A percentile compares a stretch with the other conserved stretches of the same genome.
Evolutionary conservation across 2,113 vertebrate species (phyloP).

Genomic region (Gallinago jamesoni): DNA sequence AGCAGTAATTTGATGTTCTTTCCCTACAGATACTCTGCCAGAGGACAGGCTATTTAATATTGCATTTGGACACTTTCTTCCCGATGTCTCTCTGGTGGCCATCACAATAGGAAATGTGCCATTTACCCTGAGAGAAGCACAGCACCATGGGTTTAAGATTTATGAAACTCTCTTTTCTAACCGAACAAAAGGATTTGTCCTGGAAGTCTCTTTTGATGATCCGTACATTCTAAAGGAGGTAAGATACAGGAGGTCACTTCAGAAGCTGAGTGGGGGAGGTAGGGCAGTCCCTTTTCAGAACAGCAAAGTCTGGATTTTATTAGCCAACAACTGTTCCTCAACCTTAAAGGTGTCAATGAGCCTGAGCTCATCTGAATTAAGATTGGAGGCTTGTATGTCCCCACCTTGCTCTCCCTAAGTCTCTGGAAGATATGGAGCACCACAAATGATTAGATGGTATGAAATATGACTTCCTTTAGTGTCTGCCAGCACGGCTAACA

Average conservation of each 20-base stretch:
- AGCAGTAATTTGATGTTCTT: conserved; percentile 41
- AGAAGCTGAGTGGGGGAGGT: neutral
- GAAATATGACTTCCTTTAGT: neutral
- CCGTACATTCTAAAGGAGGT: conserved; percentile 67
- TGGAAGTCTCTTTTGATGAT: conserved; percentile 80
- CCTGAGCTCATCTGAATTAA: neutral
- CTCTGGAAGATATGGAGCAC: neutral
- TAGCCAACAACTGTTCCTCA: neutral
- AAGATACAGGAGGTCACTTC: neutral
- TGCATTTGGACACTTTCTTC: conserved; percentile 72
- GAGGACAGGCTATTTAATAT: conserved; percentile 74
- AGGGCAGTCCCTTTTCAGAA: neutral
- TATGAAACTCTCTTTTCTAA: conserved; percentile 70
- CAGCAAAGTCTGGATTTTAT: neutral
- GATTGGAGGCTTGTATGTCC: neutral
- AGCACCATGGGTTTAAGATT: conserved; percentile 64
- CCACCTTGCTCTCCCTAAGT: neutral
- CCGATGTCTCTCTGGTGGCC: conserved; percentile 76
- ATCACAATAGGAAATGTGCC: conserved; percentile 67
- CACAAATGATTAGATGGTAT: neutral
- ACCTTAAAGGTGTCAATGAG: neutral
- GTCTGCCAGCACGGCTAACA: neutral
- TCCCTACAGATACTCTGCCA: conserved; percentile 71
- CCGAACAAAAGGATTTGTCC: conserved; percentile 68
- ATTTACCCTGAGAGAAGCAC: conserved; percentile 65